Evolutionary conservation across 2,113 vertebrate species (phyloP), one percentile per base, ranked within the genome.

Genomic region (Anoplopoma fimbria): DNA sequence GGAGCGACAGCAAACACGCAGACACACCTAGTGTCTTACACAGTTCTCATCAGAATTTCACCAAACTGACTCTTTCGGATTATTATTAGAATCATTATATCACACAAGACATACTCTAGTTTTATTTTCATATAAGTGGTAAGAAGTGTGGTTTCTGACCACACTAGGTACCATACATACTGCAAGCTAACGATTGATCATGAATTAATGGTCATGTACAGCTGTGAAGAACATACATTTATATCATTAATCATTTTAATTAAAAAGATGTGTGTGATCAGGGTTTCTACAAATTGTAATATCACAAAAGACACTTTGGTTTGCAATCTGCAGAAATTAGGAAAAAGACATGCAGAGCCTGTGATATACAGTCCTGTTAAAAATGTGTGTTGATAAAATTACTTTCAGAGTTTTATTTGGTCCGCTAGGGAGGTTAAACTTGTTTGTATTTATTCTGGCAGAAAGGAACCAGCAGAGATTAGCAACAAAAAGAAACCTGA

Each of bases 1-100:
- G 25, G 25, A 71, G 85, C 53, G 12, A 64, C 70, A 87, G 67
- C 73, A 81, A 62, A 84, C 53, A 64, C 53, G 12, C 51, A 85
- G 77, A 75, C 68, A 80, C 64, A 86, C 80, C 69, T 75, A 15
- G 34, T 76, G 76, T 79, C 82, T 70, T 71, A 80, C 33, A 63
- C 29, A 0, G 62, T 77, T 79, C 1, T 84, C 78, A 75, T 72
- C 63, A 75, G n/a, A 27, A 17, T 69, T 69, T 29, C 51, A 75
- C 29, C 55, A 69, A 74, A 81, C 57, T 0, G 5, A 55, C 51
- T 45, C 58, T 15, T 38, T 0, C 7, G 25, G 72, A 40, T 68
- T 55, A 79, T 64, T 68, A 33, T 23, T 42, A 33, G 25, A 29
- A 27, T 29, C 45, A 29, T 55, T 27, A 51, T 53, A 49, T 45